Evolutionary conservation across 1,140 invertebrate species (phyloP).

Genomic region (Formica exsecta): DNA sequence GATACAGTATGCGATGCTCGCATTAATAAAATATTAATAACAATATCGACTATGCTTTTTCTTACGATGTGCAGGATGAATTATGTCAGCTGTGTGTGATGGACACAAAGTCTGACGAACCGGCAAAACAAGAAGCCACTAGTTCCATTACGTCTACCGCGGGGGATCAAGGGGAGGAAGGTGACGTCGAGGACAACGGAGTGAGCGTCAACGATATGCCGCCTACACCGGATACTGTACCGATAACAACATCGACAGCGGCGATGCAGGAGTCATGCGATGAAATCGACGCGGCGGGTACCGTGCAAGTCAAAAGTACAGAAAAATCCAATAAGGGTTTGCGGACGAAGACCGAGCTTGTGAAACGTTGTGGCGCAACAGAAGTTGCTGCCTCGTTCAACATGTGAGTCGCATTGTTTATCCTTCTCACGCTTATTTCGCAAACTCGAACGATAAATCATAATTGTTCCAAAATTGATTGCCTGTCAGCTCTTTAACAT

Average conservation of each 20-base stretch:
- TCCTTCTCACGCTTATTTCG: neutral
- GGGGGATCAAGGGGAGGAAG: slow-evolving; percentile 79
- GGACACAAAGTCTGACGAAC: slow-evolving; percentile 79
- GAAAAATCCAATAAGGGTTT: slow-evolving; percentile 59
- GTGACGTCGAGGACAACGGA: slow-evolving; percentile 79
- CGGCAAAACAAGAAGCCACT: slow-evolving; percentile 51
- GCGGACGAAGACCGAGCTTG: slow-evolving; percentile 42
- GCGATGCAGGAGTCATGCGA: slow-evolving; percentile 78
- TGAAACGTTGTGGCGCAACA: slow-evolving; percentile 67
- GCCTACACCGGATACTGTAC: slow-evolving; percentile 81
- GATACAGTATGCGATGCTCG: neutral
- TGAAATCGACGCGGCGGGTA: slow-evolving; percentile 76
- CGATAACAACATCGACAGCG: slow-evolving; percentile 78
- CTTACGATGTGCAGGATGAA: slow-evolving; percentile 80
- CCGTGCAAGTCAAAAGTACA: slow-evolving; percentile 47
- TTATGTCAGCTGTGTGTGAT: slow-evolving; percentile 84
- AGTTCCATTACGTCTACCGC: slow-evolving; percentile 56
- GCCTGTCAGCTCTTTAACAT: neutral
- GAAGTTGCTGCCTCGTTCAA: slow-evolving; percentile 83
- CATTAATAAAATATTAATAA: slow-evolving; percentile 1
- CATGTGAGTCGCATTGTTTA: slow-evolving; percentile 77
- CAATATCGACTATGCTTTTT: neutral
- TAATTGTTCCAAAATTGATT: neutral
- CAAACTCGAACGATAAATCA: neutral
- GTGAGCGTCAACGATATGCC: slow-evolving; percentile 81